Base-by-base conservation (phyloP, 2,797 vertebrate species). In the Fringilla coelebs region DNA sequence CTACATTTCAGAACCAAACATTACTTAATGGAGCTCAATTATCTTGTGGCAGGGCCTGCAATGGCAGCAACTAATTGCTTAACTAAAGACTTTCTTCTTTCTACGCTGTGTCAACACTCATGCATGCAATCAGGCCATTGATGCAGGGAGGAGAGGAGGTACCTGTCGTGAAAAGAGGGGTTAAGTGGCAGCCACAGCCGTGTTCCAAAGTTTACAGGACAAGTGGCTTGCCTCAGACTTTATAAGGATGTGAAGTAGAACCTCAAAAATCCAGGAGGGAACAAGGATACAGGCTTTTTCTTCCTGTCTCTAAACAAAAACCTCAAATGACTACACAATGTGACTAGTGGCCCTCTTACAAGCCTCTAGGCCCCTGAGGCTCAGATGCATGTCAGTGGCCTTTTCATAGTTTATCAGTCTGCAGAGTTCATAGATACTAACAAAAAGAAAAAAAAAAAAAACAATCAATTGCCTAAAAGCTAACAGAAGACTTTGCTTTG, bases 61-160 rank as follows among this genome's bases (percentile, higher is more conserved):
- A 95, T 91, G 96, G 93, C 94, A 92, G 85, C 88, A 91, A 57
- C 95, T 96, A 96, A 97, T 97, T 96, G 90, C 96, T 92, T 81
- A 72, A 89, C 96, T 94, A 55, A 94, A 94, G 85, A 54, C 84
- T 87, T 96, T 94, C 85, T 95, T 95, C 90, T 94, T 97, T 94
- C 74, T 52, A 92, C 73, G 82, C 58, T 90, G 85, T 79, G 90
- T 75, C 72, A 82, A 91, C 93, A 94, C 1, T 76, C 29, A 87
- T 17, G 5, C n/a, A 10, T 26, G 41, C 72, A 83, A 94, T 94
- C 88, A 86, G 79, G 55, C 74, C 80, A n/a, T 13, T 51, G 76
- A 71, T 79, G 34, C 49, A 49, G 34, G 21, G 49, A 92, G 46
- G 24, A 92, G 54, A 80, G 60, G 38, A 95, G 89, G 82, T 71